Percentiles rank a stretch among this genome's conserved stretches.
Conservation (phyloP, 2,888 invertebrate genomes). For the Leptopterna dolabrata region DNA sequence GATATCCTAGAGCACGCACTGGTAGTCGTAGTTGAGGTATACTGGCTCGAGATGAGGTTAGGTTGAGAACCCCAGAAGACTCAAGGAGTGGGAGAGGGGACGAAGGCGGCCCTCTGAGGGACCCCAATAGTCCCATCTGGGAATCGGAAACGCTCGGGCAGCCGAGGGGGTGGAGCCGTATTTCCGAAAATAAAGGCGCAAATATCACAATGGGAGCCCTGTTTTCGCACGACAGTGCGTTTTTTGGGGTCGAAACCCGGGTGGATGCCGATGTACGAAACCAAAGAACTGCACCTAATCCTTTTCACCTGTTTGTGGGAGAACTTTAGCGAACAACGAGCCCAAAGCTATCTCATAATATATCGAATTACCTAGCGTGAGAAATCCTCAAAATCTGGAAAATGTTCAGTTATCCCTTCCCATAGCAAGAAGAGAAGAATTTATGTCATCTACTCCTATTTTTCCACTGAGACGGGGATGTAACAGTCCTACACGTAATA, state of each 20-base stretch:
- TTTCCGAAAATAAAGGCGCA: not conserved
- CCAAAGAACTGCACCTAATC: not conserved
- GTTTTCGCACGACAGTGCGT: not conserved
- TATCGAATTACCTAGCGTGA: not conserved
- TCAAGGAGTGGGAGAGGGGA: not conserved
- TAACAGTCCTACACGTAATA: too few species aligned
- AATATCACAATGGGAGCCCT: not conserved
- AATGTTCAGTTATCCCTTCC: too few species aligned
- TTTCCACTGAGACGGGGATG: too few species aligned
- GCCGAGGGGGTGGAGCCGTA: not conserved
- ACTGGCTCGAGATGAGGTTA: conserved; percentile 39
- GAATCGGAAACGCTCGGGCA: conserved; percentile 2
- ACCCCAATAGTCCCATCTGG: not conserved
- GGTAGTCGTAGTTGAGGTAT: conserved; percentile 23
- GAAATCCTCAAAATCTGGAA: not conserved
- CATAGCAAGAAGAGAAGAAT: too few species aligned
- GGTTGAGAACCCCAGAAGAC: conserved; percentile 1
- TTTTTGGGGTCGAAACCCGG: not conserved
- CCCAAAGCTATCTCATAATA: not conserved
- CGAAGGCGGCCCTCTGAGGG: conserved; percentile 8
- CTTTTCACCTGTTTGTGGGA: not conserved
- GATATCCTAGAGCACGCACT: conserved; percentile 40
- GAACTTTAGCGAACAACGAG: not conserved
- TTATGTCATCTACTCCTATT: too few species aligned
- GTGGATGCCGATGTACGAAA: not conserved